Evolutionary conservation across 2,888 invertebrate species (phyloP), one percentile per base, ranked within the genome.

Genomic region (Arrhopalites spinosus): DNA sequence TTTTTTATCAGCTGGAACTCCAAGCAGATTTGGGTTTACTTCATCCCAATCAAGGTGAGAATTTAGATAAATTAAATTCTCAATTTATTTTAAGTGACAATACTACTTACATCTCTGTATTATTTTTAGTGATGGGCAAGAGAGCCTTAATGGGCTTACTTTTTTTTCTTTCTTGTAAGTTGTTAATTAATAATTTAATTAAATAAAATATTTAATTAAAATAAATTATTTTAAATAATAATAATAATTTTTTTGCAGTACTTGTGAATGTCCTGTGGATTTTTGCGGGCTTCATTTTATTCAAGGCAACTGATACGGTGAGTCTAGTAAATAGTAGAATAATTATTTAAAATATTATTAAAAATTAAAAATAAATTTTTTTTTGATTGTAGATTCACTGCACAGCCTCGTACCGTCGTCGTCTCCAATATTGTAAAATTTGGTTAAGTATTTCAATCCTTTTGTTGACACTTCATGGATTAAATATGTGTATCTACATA

Each of bases 261-360:
- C 63, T 74, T 11, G 7, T 68, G 0, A 67, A 68, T 27, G 15
- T 74, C 27, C 59, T 68, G 29, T 68, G 74, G 56, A 69, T 74
- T 23, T 56, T 74, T 61, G 74, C 74, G 1, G 74, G 45, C 8
- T 74, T 43, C 56, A 61, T 74, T 30, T 25, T 74, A 15, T 74
- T 61, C 47, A 68, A 74, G 29, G 74, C 68, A n/a, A 68, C 74
- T 27, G 74, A 69, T 25, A 53, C 29, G 68, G 74, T 74, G n/a
- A 30, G 59, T 61, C 7, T n/a, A 56, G n/a, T n/a, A n/a, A n/a
- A n/a, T n/a, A n/a, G n/a, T n/a, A n/a, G n/a, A n/a, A n/a, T n/a
- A n/a, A n/a, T n/a, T n/a, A n/a, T n/a, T n/a, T n/a, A n/a, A n/a
- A n/a, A n/a, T n/a, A n/a, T n/a, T n/a, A n/a, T n/a, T n/a, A n/a